Conservation (phyloP, 2,888 invertebrate species). For the Hartigia nigra region DNA sequence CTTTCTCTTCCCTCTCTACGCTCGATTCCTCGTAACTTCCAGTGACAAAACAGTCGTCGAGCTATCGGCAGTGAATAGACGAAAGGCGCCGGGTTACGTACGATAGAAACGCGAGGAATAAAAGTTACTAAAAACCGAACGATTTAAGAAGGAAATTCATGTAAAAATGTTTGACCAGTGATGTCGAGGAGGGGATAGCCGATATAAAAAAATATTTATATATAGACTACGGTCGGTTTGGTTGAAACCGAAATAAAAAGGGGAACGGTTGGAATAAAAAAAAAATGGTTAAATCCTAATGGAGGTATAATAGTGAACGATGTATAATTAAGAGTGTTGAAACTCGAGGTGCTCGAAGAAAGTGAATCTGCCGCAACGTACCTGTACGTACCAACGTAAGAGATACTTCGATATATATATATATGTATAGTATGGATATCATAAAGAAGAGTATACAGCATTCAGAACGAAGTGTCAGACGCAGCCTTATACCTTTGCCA, state of each 20-base stretch:
- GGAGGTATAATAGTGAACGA: background rate
- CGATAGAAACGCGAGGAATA: background rate
- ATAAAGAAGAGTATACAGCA: background rate
- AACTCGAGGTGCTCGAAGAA: background rate
- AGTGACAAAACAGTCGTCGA: background rate
- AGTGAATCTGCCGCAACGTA: background rate
- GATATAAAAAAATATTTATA: background rate
- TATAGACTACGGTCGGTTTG: background rate
- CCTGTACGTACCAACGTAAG: background rate
- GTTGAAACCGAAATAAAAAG: background rate
- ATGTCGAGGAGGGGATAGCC: background rate
- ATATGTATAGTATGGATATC: background rate
- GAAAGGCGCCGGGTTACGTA: background rate
- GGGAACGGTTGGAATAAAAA: background rate
- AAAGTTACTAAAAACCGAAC: background rate
- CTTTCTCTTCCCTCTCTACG: constrained; percentile 29
- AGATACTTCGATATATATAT: background rate
- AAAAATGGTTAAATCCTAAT: background rate
- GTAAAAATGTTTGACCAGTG: background rate
- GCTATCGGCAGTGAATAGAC: background rate
- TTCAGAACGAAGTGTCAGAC: background rate
- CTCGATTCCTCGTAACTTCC: constrained; percentile 30
- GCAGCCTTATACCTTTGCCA: background rate
- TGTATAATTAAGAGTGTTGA: background rate
- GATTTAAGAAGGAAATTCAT: background rate